A percentile compares a stretch with the other conserved stretches of the same genome.
These are phyloP conservation scores for Eilema griseolum DNA, from an alignment of 2,888 invertebrate species.

Conservation along the genomic window DNA sequence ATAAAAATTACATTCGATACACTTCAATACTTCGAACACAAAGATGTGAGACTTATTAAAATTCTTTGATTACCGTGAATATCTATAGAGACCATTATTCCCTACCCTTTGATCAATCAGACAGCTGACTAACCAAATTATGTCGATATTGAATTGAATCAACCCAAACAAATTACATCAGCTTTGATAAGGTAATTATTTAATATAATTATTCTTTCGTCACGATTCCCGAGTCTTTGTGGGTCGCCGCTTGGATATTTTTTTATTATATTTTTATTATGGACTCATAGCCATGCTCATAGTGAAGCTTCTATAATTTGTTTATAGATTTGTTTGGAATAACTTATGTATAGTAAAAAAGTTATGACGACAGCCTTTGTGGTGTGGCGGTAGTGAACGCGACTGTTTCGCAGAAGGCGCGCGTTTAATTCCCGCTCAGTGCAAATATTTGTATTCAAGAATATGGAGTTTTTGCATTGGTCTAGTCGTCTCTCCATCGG, in stretches of 20 bases:
- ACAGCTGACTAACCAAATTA: constrained; percentile 74
- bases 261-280: constrained; percentile 34
- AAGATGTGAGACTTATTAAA: constrained; percentile 58
- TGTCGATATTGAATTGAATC: constrained; percentile 76
- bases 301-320: constrained; percentile 12
- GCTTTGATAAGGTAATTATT: constrained; percentile 79
- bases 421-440: too few species aligned
- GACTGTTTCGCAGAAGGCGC: too few species aligned
- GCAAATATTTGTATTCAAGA: too few species aligned
- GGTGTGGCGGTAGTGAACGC: too few species aligned
- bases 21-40: constrained; percentile 31
- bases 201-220: constrained; percentile 82
- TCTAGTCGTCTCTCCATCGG: too few species aligned
- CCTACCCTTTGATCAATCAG: constrained; percentile 68
- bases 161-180: constrained; percentile 70
- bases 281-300: neutral
- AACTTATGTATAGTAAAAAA: neutral
- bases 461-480: too few species aligned
- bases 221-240: constrained; percentile 69
- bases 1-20: constrained; percentile 18
- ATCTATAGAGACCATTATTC: constrained; percentile 49
- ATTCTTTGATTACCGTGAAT: constrained; percentile 65
- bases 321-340: constrained; percentile 15
- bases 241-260: constrained; percentile 33
- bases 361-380: too few species aligned